A percentile compares a stretch with the other conserved stretches of the same genome.
These are phyloP conservation scores for Iphiclides podalirius DNA, from an alignment of 2,888 invertebrate genomes.

Conservation along the genomic window DNA sequence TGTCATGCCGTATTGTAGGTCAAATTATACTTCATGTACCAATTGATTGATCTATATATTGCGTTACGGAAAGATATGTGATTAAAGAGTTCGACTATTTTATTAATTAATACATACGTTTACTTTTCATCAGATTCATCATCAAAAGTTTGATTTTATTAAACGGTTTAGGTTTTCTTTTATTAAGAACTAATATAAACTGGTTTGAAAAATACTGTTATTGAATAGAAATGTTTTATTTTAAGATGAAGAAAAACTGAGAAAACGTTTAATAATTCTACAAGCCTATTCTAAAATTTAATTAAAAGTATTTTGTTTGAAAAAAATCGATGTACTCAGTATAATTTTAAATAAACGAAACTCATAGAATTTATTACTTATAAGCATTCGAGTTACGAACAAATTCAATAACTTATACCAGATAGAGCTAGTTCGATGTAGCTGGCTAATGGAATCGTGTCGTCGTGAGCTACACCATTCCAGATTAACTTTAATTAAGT, in stretches of 20 bases:
- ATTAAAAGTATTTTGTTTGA: too few species aligned
- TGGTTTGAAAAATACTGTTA: too few species aligned
- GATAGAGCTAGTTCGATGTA: slow-evolving; percentile 47
- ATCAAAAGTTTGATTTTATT: too few species aligned
- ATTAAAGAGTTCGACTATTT: neutral
- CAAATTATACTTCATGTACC: neutral
- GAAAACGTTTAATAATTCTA: too few species aligned
- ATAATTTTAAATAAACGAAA: neutral
- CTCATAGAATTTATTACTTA: slow-evolving; percentile 2
- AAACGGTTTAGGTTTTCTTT: too few species aligned
- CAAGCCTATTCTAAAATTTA: too few species aligned
- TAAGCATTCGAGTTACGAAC: slow-evolving; percentile 5
- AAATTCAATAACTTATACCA: slow-evolving; percentile 30
- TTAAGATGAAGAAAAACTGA: too few species aligned
- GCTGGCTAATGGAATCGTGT: slow-evolving; percentile 66
- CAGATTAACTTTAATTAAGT: slow-evolving; percentile 74
- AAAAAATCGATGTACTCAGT: too few species aligned
- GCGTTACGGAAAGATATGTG: too few species aligned
- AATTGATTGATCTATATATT: slow-evolving; percentile 1
- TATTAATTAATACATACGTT: neutral
- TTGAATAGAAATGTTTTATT: too few species aligned
- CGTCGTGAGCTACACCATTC: slow-evolving; percentile 57
- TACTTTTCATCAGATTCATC: too few species aligned
- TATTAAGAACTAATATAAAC: too few species aligned
- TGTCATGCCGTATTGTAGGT: neutral